A percentile compares a stretch with the other conserved stretches of the same genome.
Conservation (phyloP, 2,113 vertebrate species). For the Psephotus haematonotus region DNA sequence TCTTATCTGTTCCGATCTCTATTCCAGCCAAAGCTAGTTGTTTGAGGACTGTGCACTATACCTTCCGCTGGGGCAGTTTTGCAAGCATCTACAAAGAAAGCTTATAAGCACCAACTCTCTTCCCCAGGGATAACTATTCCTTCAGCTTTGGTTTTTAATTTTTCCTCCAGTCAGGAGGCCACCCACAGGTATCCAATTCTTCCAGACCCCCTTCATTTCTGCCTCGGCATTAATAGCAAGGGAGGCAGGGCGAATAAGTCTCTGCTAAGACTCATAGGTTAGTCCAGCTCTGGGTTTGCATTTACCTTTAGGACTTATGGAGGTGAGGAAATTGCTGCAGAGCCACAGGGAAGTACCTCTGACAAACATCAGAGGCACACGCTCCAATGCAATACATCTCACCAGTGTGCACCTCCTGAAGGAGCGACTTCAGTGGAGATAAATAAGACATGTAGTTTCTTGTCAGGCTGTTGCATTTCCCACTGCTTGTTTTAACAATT, state of each 20-base stretch:
- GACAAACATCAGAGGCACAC: neutral
- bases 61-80: neutral
- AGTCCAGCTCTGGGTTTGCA: neutral
- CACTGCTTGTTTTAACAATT: slow-evolving; percentile 6
- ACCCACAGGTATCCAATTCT: slow-evolving; percentile 27
- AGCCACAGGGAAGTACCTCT: neutral
- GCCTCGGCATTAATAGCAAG: neutral
- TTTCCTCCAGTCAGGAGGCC: slow-evolving; percentile 11
- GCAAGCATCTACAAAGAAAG: neutral
- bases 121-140: slow-evolving; percentile 24
- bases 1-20: neutral
- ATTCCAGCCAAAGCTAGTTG: neutral
- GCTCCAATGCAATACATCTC: neutral
- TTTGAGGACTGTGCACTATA: neutral
- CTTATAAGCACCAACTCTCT: neutral
- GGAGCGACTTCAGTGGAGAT: neutral
- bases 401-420: neutral
- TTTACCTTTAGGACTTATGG: neutral
- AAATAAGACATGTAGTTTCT: slow-evolving; percentile 61
- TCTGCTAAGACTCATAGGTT: neutral
- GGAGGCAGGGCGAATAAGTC: neutral
- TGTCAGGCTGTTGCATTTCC: slow-evolving; percentile 41
- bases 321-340: neutral
- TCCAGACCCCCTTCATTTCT: neutral
- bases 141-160: slow-evolving; percentile 53